These are phyloP conservation scores for Battus philenor DNA, from an alignment of 1,140 invertebrate species.

Conservation along the genomic window DNA sequence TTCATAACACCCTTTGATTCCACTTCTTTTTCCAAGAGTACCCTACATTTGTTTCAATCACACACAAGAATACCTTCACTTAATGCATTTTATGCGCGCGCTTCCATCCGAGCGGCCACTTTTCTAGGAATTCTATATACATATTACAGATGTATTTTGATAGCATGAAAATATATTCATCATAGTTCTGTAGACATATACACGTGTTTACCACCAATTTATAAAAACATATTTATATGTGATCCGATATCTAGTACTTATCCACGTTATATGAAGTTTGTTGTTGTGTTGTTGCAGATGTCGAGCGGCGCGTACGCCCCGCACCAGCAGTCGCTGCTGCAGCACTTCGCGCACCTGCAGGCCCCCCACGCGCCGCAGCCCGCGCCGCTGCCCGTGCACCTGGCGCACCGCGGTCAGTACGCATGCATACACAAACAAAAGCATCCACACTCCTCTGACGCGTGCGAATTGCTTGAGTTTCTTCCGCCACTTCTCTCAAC, in stretches of 20 bases:
- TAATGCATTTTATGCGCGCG: too few species aligned
- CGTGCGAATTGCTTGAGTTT: too few species aligned
- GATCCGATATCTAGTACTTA: neutral
- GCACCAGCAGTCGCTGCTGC: conserved; percentile 54
- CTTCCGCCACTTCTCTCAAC: too few species aligned
- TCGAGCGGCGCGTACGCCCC: conserved; percentile 38
- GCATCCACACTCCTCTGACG: too few species aligned
- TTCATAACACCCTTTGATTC: too few species aligned
- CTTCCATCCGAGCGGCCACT: too few species aligned
- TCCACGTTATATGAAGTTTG: too few species aligned
- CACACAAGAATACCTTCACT: too few species aligned
- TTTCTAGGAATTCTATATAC: too few species aligned
- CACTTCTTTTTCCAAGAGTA: too few species aligned
- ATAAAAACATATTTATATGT: neutral
- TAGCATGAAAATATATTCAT: neutral
- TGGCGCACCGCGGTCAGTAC: conserved; percentile 20
- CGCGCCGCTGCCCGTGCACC: conserved; percentile 14
- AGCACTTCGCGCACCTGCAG: conserved; percentile 36
- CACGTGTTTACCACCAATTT: too few species aligned
- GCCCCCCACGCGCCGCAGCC: conserved; percentile 27
- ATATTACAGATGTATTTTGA: neutral
- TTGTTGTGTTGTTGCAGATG: neutral
- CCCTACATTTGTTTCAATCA: too few species aligned
- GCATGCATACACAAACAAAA: neutral
- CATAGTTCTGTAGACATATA: neutral